Base-by-base conservation (phyloP, 2,797 vertebrate genomes). In the Helicolenus hilgendorfi region DNA sequence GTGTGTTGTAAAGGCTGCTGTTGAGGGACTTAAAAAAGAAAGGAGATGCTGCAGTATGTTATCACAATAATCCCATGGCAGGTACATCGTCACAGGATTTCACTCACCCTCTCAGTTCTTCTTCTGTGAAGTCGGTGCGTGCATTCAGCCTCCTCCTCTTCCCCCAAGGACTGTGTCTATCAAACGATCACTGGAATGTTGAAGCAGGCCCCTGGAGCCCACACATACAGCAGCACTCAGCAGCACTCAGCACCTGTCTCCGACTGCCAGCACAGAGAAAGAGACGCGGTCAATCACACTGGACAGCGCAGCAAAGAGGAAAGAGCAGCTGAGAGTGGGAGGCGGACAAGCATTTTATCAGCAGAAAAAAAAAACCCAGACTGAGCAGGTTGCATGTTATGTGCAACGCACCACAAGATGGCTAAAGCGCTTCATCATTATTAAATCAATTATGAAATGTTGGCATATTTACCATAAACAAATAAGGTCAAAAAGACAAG, bases 171-270 rank as follows among this genome's bases (percentile, higher is more conserved):
- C 81, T 45, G 74, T 71, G 93, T 95, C 95, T 85, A 94, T 96
- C 95, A 96, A 96, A 84, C 93, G 81, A 92, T 95, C 92, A 79
- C 18, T 65, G 92, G 93, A 92, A 96, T 95, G 93, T 94, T 83
- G 92, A 95, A 94, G 72, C 91, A 93, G 95, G 88, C 83, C 95
- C 87, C 95, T 88, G 81, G 94, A 95, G 95, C 90, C 93, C 94
- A 92, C 91, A 94, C 91, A 82, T 84, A 59, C 91, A 92, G 95
- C 91, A 92, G 87, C 93, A 94, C 91, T 96, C 96, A 95, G 95
- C 95, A 97, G 92, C 94, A 95, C 95, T 97, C 96, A 97, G 95
- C 96, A 97, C 96, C 94, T 96, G 94, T 96, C 95, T 94, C 79
- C 64, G 4, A 81, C 95, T 89, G 95, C 94, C 87, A 90, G 85